Conservation (phyloP, 2,113 vertebrate genomes). For the Bambusicola thoracicus region DNA sequence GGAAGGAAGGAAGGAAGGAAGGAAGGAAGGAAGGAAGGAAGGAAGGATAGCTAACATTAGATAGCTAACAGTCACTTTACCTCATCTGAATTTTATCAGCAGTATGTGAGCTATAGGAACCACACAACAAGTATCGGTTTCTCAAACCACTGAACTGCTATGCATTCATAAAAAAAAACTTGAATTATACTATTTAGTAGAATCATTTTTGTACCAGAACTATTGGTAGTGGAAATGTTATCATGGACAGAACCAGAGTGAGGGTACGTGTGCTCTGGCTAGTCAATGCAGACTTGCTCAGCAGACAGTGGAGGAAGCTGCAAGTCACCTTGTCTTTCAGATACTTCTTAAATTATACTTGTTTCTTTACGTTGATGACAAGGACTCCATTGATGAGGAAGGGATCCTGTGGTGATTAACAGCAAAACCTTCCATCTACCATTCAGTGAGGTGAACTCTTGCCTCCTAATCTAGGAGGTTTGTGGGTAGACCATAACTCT, state of each 20-base stretch:
- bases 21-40: too few relatives aligned
- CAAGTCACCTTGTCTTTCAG: not conserved
- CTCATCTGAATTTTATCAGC: not conserved
- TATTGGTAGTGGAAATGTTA: not conserved
- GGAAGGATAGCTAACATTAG: too few relatives aligned
- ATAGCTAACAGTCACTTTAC: not conserved
- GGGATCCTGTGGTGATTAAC: rapidly evolving
- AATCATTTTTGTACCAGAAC: not conserved
- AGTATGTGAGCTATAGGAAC: not conserved
- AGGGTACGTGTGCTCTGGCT: not conserved
- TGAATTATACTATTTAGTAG: not conserved
- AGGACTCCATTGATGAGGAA: not conserved
- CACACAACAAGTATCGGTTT: not conserved
- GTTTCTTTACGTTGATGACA: not conserved
- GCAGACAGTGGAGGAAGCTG: not conserved
- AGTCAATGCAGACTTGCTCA: not conserved
- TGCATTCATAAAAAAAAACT: not conserved
- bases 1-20: too few relatives aligned
- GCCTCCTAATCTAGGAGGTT: not conserved
- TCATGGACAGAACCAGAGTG: not conserved
- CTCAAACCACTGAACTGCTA: not conserved
- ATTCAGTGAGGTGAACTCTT: not conserved
- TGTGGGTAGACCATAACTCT: not conserved
- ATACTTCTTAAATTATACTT: not conserved
- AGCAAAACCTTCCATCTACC: not conserved